These are phyloP conservation scores for Chaetodon trifasciatus DNA, from an alignment of 2,797 vertebrate species.

Conservation along the genomic window DNA sequence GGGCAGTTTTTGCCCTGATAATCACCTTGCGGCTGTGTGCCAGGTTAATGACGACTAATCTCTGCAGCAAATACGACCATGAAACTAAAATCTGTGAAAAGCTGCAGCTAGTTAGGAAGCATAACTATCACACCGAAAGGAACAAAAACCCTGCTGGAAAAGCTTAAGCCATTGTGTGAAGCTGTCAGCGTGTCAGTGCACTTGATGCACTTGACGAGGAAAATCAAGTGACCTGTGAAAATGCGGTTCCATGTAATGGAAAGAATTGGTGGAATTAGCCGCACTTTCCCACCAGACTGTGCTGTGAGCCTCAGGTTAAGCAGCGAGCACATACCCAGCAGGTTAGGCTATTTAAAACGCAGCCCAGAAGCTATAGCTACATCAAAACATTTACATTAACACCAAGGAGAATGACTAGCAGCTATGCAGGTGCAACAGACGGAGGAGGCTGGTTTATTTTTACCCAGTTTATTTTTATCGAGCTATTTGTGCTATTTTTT, in stretches of 20 bases:
- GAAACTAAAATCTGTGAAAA: conserved; percentile 38
- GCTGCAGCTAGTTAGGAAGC: conserved; percentile 1
- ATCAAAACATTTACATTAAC: conserved; percentile 59
- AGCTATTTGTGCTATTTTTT: conserved; percentile 75
- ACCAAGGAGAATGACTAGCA: conserved; percentile 30
- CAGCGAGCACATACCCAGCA: conserved; percentile 16
- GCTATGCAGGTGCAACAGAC: conserved; percentile 59
- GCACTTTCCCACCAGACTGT: conserved; percentile 49
- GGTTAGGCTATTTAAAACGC: conserved; percentile 38
- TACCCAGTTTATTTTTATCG: conserved; percentile 73
- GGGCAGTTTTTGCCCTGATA: neutral
- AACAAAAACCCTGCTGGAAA: neutral
- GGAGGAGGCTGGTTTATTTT: conserved; percentile 70
- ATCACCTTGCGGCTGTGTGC: neutral
- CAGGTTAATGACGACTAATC: conserved; percentile 30
- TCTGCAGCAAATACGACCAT: conserved; percentile 9
- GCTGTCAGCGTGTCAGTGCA: conserved; percentile 38
- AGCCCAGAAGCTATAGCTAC: conserved; percentile 12
- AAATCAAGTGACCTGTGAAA: conserved; percentile 58
- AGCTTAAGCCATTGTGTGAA: conserved; percentile 40
- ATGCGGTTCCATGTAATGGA: conserved; percentile 46
- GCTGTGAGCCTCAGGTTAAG: conserved; percentile 22
- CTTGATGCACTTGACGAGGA: conserved; percentile 38
- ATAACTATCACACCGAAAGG: conserved; percentile 5
- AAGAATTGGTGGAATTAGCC: conserved; percentile 55